These are phyloP conservation scores for Tenualosa ilisha DNA, from an alignment of 2,797 vertebrate genomes.

Conservation along the genomic window DNA sequence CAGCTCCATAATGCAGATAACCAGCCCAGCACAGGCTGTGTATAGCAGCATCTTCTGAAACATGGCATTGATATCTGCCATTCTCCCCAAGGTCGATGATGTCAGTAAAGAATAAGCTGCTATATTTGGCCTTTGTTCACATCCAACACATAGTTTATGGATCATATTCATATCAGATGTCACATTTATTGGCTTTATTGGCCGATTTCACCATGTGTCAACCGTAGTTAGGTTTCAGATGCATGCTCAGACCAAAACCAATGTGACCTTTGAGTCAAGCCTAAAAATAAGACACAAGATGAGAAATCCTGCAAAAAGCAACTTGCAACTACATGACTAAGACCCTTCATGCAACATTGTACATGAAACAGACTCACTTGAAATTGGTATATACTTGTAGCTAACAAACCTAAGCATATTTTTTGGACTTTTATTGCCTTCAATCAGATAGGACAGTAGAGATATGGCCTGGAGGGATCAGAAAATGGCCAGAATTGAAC, in stretches of 20 bases:
- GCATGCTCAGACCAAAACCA: background rate
- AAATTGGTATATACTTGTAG: no score
- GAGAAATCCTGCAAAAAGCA: background rate
- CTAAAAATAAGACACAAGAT: background rate
- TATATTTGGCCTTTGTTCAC: conserved; percentile 9
- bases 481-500: no score
- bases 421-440: no score
- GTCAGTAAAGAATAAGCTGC: background rate
- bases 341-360: no score
- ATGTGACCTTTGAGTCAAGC: background rate
- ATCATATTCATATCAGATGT: background rate
- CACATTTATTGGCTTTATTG: conserved; percentile 16
- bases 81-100: background rate
- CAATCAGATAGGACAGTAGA: no score
- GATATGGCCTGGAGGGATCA: no score
- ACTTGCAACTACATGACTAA: no score
- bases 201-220: background rate
- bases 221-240: background rate
- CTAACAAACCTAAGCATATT: no score
- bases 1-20: background rate
- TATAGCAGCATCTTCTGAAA: background rate
- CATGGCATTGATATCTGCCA: background rate
- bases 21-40: background rate
- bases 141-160: background rate
- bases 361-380: no score